A percentile compares a stretch with the other conserved stretches of the same genome.
These are phyloP conservation scores for Ancistrus triradiatus DNA, from an alignment of 2,113 vertebrate genomes.

Conservation along the genomic window DNA sequence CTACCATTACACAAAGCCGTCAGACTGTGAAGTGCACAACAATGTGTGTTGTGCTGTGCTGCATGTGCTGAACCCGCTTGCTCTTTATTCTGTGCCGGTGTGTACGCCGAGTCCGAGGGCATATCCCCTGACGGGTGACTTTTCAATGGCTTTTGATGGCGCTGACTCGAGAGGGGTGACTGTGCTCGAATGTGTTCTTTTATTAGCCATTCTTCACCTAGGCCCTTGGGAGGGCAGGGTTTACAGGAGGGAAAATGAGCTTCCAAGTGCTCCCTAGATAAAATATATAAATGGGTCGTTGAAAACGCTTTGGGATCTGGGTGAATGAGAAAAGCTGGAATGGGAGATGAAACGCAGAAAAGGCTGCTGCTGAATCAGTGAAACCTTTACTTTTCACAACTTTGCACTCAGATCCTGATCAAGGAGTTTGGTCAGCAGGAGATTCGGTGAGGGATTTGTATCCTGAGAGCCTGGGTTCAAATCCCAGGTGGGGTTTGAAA, in stretches of 20 bases:
- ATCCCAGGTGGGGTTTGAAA: too few relatives aligned
- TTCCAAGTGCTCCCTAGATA: background rate
- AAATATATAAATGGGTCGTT: background rate
- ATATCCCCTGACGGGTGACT: slow-evolving; percentile 22
- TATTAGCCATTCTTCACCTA: slow-evolving; percentile 8
- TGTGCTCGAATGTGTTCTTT: slow-evolving; percentile 19
- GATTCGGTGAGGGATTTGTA: too few relatives aligned
- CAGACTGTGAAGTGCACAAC: background rate
- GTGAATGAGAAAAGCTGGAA: background rate
- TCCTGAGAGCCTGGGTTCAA: too few relatives aligned
- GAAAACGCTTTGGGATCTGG: background rate
- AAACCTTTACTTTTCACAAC: too few relatives aligned
- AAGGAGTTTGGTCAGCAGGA: too few relatives aligned
- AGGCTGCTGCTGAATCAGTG: too few relatives aligned
- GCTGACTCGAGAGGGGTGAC: background rate
- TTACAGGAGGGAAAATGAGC: background rate
- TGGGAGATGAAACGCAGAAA: too few relatives aligned
- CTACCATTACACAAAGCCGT: background rate
- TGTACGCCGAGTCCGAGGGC: slow-evolving; percentile 1
- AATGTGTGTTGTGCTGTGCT: background rate
- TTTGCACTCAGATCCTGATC: too few relatives aligned
- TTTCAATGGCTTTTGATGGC: slow-evolving; percentile 30
- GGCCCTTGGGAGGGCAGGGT: background rate
- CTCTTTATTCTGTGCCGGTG: slow-evolving; percentile 15
- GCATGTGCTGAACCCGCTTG: slow-evolving; percentile 10